Base-by-base conservation (phyloP, 2,888 invertebrate species). In the Geotrupes spiniger region DNA sequence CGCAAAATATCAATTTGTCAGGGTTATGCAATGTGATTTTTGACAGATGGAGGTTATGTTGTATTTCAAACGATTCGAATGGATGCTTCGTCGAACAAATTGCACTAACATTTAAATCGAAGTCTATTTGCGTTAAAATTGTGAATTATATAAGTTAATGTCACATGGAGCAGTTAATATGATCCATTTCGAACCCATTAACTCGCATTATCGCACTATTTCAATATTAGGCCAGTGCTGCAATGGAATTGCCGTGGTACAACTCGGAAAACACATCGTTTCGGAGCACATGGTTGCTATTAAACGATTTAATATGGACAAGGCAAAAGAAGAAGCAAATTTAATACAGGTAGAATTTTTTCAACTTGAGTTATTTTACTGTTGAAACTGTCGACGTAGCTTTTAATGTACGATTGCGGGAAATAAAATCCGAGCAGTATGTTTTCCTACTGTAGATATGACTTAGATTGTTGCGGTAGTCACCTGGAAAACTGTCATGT, bases 231-330 rank as follows among this genome's bases (percentile, higher is more conserved):
- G 84, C 1, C 80, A 82, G 63, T 85, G 87, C 63, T 85, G 82
- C 67, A 83, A 84, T 60, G 83, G 83, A 39, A 77, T 78, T 53
- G 86, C 85, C 6, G 79, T 82, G 2, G 85, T 89, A 14, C 84
- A 85, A 65, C 78, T 88, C 39, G 87, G 85, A 9, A 77, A 82
- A 55, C 84, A 86, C 68, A 76, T 79, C 53, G 80, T 83, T 5
- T 81, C 78, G 42, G 80, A 81, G 47, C 80, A 81, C 55, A 78
- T 83, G 74, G 82, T 89, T 45, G 85, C 87, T 2, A 74, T 89
- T 25, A 89, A 89, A 65, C 82, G 85, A 63, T 87, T 85, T 70
- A 83, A 85, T 63, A 79, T 89, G 69, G 89, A 90, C 62, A 82
- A 81, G 64, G 79, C 47, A 8, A 82, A 80, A 59, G 78, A 80